Evolutionary conservation across 2,888 invertebrate species (phyloP).

Genomic region (Crossocerus cetratus): DNA sequence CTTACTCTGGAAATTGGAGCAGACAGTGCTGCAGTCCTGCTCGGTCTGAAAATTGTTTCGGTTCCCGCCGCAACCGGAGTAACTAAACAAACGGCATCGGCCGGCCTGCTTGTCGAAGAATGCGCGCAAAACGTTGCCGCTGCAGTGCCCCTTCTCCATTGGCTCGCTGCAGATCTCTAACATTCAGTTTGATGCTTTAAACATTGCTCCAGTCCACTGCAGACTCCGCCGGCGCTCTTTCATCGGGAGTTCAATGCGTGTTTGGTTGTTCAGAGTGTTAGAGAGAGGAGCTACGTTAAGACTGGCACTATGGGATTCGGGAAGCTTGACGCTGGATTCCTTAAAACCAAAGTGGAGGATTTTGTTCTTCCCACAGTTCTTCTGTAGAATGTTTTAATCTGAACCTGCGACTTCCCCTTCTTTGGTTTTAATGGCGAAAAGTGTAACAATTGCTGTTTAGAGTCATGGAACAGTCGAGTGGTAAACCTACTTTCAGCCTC

Average conservation of each 20-base stretch:
- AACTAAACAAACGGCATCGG: conserved; percentile 90
- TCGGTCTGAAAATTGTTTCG: conserved; percentile 90
- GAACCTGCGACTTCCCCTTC: no score
- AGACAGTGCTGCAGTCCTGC: conserved; percentile 84
- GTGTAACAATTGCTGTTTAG: neutral
- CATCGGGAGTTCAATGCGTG: neutral
- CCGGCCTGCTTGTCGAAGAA: conserved; percentile 85
- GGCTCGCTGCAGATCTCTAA: conserved; percentile 73
- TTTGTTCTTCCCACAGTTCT: no score
- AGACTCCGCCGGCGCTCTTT: neutral
- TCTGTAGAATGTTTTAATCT: no score
- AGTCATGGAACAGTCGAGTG: neutral
- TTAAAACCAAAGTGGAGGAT: neutral
- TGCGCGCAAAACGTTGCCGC: conserved; percentile 60
- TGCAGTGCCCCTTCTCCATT: conserved; percentile 59
- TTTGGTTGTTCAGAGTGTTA: no score
- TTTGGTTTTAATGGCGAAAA: no score
- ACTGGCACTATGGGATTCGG: no score
- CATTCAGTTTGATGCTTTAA: conserved; percentile 10
- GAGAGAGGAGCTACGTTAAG: no score
- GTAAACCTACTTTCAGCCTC: conserved; percentile 63
- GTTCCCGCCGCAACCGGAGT: conserved; percentile 93
- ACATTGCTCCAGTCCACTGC: neutral
- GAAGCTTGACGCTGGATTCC: no score
- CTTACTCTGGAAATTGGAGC: conserved; percentile 79